Percentiles rank a stretch among this genome's conserved stretches.
These are phyloP conservation scores for Mesitornis unicolor DNA, from an alignment of 2,113 vertebrate genomes.

Conservation along the genomic window DNA sequence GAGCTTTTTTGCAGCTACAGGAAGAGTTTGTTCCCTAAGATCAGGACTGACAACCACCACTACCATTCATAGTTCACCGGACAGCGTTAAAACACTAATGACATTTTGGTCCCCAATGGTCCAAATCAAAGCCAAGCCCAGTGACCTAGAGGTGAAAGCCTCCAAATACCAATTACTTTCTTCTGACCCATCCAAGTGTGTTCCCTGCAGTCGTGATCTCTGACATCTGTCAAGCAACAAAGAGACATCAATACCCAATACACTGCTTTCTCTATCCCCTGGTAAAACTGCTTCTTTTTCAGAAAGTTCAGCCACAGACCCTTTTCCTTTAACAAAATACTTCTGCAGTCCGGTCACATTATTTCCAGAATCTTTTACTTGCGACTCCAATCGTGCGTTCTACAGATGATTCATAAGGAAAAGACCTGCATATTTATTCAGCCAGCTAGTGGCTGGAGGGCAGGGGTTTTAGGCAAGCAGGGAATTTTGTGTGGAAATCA, in stretches of 20 bases:
- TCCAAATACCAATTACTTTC: neutral
- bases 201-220: neutral
- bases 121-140: slow-evolving; percentile 4
- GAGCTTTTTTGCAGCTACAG: neutral
- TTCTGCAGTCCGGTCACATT: slow-evolving; percentile 54
- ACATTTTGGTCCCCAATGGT: slow-evolving; percentile 18
- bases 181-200: neutral
- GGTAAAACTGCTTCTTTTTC: neutral
- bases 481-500: slow-evolving; percentile 82
- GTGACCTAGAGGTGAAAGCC: slow-evolving; percentile 33
- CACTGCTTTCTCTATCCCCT: neutral
- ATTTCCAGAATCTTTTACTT: slow-evolving; percentile 41
- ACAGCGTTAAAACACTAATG: slow-evolving; percentile 22
- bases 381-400: slow-evolving; percentile 32
- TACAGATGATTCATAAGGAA: slow-evolving; percentile 59
- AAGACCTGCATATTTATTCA: slow-evolving; percentile 65
- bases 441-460: slow-evolving; percentile 51
- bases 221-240: slow-evolving; percentile 24
- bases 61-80: neutral
- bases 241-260: neutral
- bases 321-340: slow-evolving; percentile 17
- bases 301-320: neutral
- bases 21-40: neutral
- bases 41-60: neutral
- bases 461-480: slow-evolving; percentile 76